Evolutionary conservation across 2,797 vertebrate genomes (phyloP), one percentile per base, ranked within the genome.

Genomic region (Sus cebifrons): DNA sequence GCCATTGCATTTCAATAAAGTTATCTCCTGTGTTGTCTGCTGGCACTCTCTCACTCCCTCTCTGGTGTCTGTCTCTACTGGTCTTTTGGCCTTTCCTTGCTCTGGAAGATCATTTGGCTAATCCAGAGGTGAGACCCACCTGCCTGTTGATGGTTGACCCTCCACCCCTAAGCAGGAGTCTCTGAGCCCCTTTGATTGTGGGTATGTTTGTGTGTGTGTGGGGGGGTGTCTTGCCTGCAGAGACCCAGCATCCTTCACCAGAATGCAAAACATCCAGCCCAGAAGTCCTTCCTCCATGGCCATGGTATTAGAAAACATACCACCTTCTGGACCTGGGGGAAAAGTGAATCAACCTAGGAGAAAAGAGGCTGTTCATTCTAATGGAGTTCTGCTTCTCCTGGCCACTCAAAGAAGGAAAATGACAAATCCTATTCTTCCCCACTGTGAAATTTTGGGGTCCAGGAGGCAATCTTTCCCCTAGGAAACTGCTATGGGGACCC

Each of bases 1-100:
- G 97, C 98, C 98, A 96, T 98, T 98, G 97, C 95, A 75, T 97
- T 98, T 98, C 97, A 99, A 99, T 99, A 99, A 99, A 99, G 98
- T 98, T 98, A 98, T 98, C 98, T 99, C 98, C 98, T 98, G 98
- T 98, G 97, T 94, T 21, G 12, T 95, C 29, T 86, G 64, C 52
- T 68, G 17, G 49, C 16, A 94, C 79, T 95, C 67, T 93, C 93
- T 25, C 92, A 88, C 71, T 89, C 88, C 75, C 87, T 95, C 96
- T 97, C 87, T 96, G 92, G 29, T 97, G 94, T 96, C 95, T 87
- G 89, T 94, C 70, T 96, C 60, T 11, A 10, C 77, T 78, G 71
- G 71, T 65, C 86, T 91, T 25, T 40, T 17, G 68, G 44, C 23
- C 44, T 40, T 18, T 58, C 90, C 88, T 95, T n/a, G 70, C 32